Percentiles rank a stretch among this genome's conserved stretches.
These are phyloP conservation scores for Clivina fossor DNA, from an alignment of 2,888 invertebrate species.

Conservation along the genomic window DNA sequence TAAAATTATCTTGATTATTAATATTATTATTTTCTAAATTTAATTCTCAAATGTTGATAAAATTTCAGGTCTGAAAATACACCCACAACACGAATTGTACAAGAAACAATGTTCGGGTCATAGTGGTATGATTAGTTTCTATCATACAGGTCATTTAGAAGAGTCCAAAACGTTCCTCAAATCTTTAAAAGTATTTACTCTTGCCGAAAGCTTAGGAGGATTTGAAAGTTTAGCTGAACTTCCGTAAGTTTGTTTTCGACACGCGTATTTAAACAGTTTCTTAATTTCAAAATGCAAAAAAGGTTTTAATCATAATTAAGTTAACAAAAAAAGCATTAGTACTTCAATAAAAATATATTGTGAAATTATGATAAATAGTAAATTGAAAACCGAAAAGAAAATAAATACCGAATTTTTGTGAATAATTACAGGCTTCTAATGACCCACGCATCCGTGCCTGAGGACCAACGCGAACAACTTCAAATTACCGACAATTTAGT, in stretches of 20 bases:
- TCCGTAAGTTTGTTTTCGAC: conserved; percentile 67
- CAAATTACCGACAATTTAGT: conserved; percentile 85
- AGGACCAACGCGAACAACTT: conserved; percentile 66
- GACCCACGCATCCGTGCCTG: conserved; percentile 93
- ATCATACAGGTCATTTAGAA: conserved; percentile 73
- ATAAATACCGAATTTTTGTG: too few relatives aligned
- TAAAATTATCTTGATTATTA: too few relatives aligned
- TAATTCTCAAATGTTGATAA: too few relatives aligned
- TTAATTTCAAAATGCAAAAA: too few relatives aligned
- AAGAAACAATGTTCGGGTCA: conserved; percentile 81
- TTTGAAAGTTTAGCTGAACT: conserved; percentile 93
- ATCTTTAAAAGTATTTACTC: conserved; percentile 74
- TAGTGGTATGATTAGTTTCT: conserved; percentile 91
- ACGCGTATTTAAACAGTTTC: conserved; percentile 13
- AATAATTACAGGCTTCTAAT: conserved; percentile 69
- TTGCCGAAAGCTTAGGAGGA: conserved; percentile 95
- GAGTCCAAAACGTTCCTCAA: conserved; percentile 75
- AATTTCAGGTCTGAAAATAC: too few relatives aligned
- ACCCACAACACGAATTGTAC: conserved; percentile 82
- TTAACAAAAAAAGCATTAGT: conserved; percentile 4
- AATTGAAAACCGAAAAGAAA: too few relatives aligned
- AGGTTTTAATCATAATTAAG: conserved; percentile 7
- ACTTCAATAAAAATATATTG: not conserved
- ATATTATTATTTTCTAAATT: too few relatives aligned
- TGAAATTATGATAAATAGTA: not conserved